A percentile compares a stretch with the other conserved stretches of the same genome.
phyloP scores from a whole-genome alignment of 2,797 vertebrate species.

The Lateolabrax maculatus region DNA sequence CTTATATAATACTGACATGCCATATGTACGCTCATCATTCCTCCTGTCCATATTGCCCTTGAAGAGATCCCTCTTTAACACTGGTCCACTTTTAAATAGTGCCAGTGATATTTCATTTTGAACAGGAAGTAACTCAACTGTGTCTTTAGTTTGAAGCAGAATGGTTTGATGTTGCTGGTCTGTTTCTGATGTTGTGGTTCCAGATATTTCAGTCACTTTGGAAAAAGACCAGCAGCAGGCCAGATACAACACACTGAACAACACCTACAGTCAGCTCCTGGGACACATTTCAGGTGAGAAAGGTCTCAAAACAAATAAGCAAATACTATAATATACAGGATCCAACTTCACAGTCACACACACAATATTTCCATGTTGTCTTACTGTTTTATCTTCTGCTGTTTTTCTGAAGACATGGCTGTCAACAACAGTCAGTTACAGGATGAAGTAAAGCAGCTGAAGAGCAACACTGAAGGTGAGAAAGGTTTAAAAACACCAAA shows the following conservation, averaged over 20 bases:
- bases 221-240: neutral
- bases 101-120: neutral
- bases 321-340: neutral
- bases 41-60: neutral
- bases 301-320: neutral
- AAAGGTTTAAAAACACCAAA: neutral
- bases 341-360: neutral
- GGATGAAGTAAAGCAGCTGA: constrained; percentile 7
- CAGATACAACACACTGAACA: neutral
- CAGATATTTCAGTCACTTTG: neutral
- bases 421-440: neutral
- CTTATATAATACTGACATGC: neutral
- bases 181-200: neutral
- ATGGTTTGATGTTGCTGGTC: neutral
- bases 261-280: neutral
- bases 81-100: too few relatives aligned
- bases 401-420: neutral
- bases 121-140: neutral
- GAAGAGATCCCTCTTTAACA: neutral
- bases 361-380: neutral
- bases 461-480: neutral
- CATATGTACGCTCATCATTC: neutral
- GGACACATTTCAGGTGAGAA: neutral
- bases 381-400: neutral
- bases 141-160: neutral